A percentile compares a stretch with the other conserved stretches of the same genome.
phyloP scores from a whole-genome alignment of 2,888 invertebrate species.

The Liodrosophila aerea region DNA sequence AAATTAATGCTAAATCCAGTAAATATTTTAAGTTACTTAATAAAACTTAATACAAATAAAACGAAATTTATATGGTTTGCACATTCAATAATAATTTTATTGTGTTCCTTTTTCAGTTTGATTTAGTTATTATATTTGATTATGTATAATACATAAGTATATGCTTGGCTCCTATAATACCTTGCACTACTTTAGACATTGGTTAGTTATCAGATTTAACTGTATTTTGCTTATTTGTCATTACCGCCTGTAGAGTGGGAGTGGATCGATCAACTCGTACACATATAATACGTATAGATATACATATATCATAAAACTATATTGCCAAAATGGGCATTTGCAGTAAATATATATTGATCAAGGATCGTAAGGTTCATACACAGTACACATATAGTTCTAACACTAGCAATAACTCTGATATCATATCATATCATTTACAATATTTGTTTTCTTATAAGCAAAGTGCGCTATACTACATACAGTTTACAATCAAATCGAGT shows the following conservation, averaged over 20 bases:
- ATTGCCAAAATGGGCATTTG: constrained; percentile 59
- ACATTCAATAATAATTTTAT: constrained; percentile 67
- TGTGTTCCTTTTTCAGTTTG: constrained; percentile 41
- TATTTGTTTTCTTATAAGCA: constrained; percentile 14
- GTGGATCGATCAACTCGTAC: constrained; percentile 34
- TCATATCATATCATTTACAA: constrained; percentile 26
- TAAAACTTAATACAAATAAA: too few relatives aligned
- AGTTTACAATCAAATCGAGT: too few relatives aligned
- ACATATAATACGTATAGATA: constrained; percentile 50
- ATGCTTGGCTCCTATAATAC: constrained; percentile 26
- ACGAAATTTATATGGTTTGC: constrained; percentile 41
- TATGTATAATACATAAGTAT: constrained; percentile 40
- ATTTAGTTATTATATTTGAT: constrained; percentile 35
- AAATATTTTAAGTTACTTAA: too few relatives aligned
- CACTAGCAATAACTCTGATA: constrained; percentile 61
- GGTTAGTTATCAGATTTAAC: constrained; percentile 22
- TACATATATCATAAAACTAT: constrained; percentile 53
- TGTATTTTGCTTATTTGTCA: constrained; percentile 38
- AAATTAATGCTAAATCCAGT: too few relatives aligned
- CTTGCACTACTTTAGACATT: constrained; percentile 12
- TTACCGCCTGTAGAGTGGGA: constrained; percentile 23
- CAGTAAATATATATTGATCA: constrained; percentile 37
- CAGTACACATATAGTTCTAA: constrained; percentile 47
- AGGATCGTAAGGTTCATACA: constrained; percentile 48
- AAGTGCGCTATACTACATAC: neutral